Evolutionary conservation across 2,113 vertebrate genomes (phyloP), one percentile per base, ranked within the genome.

Genomic region (Anguilla japonica): DNA sequence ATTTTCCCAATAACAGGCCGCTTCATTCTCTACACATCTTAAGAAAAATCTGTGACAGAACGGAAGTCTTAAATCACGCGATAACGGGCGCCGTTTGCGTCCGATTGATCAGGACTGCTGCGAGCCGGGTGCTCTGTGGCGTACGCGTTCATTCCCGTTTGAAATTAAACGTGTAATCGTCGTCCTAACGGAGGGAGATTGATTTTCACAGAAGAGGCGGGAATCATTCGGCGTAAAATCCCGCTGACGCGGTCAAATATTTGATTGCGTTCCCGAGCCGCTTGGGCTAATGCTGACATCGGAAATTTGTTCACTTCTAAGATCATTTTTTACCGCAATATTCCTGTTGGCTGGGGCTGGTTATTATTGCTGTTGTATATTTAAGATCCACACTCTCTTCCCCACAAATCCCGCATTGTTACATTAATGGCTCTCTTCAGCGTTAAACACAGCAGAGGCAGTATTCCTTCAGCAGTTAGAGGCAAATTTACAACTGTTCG

Each of bases 211-310:
- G 22, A 20, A 26, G 18, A 8, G 26, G 60, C 3, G 5, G 22
- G 18, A 11, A 67, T 67, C 60, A 67, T 67, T 67, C 26, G 22
- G 18, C 6, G 60, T 26, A 67, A 22, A 67, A 67, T 92, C 81
- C 86, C 91, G 92, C 93, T 93, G 92, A 93, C 88, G 71, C 80
- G 85, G 86, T 89, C 85, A 83, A 88, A 92, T 93, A 91, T 94
- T 90, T 94, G 91, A 94, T 95, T 91, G 89, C 88, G 79, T 92
- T 91, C 90, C 88, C 91, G 81, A 63, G 85, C 86, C 87, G 82
- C 88, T 88, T 84, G 87, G 85, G 22, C 39, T 34, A 50, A 93
- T 34, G 90, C 93, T 91, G 92, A 93, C 86, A 88, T 86, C 63
- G 85, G 87, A 80, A 89, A 87, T 91, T 84, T 88, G 86, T 91